Evolutionary conservation across 1,140 invertebrate species (phyloP), one percentile per base, ranked within the genome.

Genomic region (Hermetia illucens): DNA sequence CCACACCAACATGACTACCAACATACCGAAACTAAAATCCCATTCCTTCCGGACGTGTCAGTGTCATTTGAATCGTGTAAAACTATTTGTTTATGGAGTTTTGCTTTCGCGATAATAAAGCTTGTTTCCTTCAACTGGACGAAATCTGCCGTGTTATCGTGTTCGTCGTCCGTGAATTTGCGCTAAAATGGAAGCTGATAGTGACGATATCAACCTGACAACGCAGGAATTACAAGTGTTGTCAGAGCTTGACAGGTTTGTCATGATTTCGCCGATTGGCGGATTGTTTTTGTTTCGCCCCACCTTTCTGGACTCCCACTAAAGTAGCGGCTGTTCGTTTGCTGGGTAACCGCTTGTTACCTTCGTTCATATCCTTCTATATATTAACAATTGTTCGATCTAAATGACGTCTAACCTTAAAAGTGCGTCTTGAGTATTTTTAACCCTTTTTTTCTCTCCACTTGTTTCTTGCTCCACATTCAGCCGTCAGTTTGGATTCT

Each of bases 401-500:
- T 3, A 29, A 3, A 29, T 12, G 16, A 29, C n/a, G 27, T n/a
- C n/a, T n/a, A n/a, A n/a, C n/a, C n/a, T n/a, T n/a, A n/a, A n/a
- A n/a, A n/a, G n/a, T n/a, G n/a, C n/a, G n/a, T n/a, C n/a, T n/a
- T n/a, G n/a, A n/a, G n/a, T n/a, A n/a, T n/a, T n/a, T n/a, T n/a
- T n/a, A n/a, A n/a, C n/a, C n/a, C n/a, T n/a, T n/a, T n/a, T n/a
- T n/a, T n/a, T n/a, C n/a, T n/a, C n/a, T n/a, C 24, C 8, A 27
- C 8, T 27, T 27, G 8, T 13, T 27, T 13, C 13, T 27, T 27
- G 24, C 13, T 27, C 13, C 13, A 9, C 13, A 8, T 74, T 43
- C 68, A 89, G 86, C 61, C 82, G 83, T 2, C 79, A 83, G 49
- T 90, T 85, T 71, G 85, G 85, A 17, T 88, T 87, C 58, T 55